A percentile compares a stretch with the other conserved stretches of the same genome.
These are phyloP conservation scores for Naja naja DNA, from an alignment of 2,113 vertebrate genomes.

Conservation along the genomic window DNA sequence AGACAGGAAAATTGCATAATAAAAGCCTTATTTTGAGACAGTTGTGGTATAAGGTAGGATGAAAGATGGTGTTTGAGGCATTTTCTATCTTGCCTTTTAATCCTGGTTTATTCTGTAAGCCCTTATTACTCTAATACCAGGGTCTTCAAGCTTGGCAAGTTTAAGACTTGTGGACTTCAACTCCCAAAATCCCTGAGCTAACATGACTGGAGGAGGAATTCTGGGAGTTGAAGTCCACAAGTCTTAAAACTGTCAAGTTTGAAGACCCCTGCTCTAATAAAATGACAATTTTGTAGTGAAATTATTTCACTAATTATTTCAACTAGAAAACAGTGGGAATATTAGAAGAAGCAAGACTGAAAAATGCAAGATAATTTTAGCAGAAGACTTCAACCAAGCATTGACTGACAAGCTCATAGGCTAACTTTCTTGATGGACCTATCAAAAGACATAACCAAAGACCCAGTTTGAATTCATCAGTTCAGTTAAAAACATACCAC, in stretches of 20 bases:
- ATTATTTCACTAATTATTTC: neutral
- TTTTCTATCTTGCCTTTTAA: neutral
- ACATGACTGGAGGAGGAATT: too few relatives aligned
- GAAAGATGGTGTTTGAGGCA: neutral
- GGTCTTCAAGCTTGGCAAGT: too few relatives aligned
- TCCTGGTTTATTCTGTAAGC: neutral
- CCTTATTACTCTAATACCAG: neutral
- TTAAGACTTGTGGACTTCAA: too few relatives aligned
- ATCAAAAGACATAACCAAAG: neutral
- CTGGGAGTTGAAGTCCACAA: too few relatives aligned
- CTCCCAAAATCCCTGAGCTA: too few relatives aligned
- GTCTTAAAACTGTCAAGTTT: too few relatives aligned
- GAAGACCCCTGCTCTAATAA: neutral
- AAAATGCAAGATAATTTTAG: neutral
- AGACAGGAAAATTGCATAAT: neutral
- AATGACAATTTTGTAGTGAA: neutral
- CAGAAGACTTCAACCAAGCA: neutral
- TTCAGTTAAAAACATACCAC: neutral
- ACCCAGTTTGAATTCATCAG: neutral
- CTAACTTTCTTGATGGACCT: neutral
- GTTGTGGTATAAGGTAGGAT: neutral
- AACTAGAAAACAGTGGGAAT: neutral
- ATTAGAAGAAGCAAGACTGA: neutral
- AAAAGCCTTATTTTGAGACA: neutral
- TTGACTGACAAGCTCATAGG: neutral